Base-by-base conservation (phyloP, 2,888 invertebrate genomes). In the Ophion slaviceki region DNA sequence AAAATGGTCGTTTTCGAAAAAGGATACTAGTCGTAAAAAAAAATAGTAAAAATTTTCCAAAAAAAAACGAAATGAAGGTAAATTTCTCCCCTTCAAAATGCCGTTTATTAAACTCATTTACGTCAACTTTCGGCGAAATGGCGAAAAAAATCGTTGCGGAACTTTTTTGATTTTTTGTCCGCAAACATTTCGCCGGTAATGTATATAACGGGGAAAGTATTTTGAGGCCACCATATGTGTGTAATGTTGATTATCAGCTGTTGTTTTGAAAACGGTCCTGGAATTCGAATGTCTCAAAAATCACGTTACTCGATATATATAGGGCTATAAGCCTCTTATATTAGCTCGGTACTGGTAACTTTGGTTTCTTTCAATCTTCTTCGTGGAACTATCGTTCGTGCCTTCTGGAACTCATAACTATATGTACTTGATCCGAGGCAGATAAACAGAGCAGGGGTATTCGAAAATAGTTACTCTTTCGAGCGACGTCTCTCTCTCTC, bases 341-440 rank as follows among this genome's bases (percentile, higher is more conserved):
- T 70, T 66, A 76, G 76, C 64, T 32, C 28, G 28, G 28, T 20
- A 28, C 64, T 61, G 32, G 67, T 67, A 32, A 67, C 57, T 90
- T 90, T 17, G 66, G 68, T 78, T 81, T 78, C 81, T 74, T 61
- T 67, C 66, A 59, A 77, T 80, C 74, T 47, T 83, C 72, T 92
- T 92, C 92, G 90, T 88, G 88, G 92, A 93, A 92, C 90, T 91
- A 92, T 92, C 90, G 91, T 88, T 84, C 89, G 59, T 78, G 91
- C 92, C 93, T 92, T 93, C 92, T 92, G 93, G 92, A 92, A 93
- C 90, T 91, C 92, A 92, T 92, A 92, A 92, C 91, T 91, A 92
- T 92, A 92, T 91, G 92, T 92, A 92, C 90, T 90, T 90, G 90
- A 92, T 93, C 90, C 91, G 89, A 91, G 91, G 90, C 92, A 91